Conservation (phyloP, 2,113 vertebrate species). For the Pseudonaja textilis region DNA sequence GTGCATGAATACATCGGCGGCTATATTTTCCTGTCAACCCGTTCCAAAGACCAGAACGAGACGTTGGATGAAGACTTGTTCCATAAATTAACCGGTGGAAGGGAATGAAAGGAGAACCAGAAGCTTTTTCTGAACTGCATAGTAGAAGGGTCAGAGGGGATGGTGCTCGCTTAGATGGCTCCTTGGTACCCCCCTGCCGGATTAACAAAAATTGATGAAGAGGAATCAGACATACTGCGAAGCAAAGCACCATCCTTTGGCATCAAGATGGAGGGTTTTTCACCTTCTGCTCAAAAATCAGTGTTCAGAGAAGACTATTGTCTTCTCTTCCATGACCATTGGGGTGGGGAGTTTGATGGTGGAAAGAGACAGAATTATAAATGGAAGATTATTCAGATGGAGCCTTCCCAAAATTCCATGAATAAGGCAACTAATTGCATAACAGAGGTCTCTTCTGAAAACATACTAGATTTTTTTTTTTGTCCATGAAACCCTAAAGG, state of each 20-base stretch:
- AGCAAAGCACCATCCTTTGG: neutral
- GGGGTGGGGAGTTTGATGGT: neutral
- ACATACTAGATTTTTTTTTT: too few relatives aligned
- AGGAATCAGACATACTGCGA: neutral
- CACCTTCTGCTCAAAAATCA: neutral
- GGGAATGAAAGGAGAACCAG: constrained; percentile 74
- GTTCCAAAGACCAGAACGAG: constrained; percentile 96
- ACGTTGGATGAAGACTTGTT: constrained; percentile 94
- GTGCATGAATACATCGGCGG: constrained; percentile 96
- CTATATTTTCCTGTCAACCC: constrained; percentile 96
- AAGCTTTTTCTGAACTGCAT: neutral
- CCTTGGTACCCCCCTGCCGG: neutral
- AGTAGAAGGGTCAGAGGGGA: neutral
- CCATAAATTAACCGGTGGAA: constrained; percentile 94
- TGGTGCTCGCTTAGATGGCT: neutral
- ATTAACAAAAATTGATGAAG: neutral
- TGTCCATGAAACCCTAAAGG: too few relatives aligned
- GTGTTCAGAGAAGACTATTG: neutral
- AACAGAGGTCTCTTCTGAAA: neutral
- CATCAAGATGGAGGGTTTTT: neutral
- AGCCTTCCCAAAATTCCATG: neutral
- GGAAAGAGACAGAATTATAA: neutral
- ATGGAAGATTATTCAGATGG: neutral
- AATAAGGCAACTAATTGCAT: neutral
- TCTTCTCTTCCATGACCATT: neutral